Percentiles rank a stretch among this genome's conserved stretches.
Conservation (phyloP, 2,888 invertebrate genomes). For the Catocala fraxini region DNA sequence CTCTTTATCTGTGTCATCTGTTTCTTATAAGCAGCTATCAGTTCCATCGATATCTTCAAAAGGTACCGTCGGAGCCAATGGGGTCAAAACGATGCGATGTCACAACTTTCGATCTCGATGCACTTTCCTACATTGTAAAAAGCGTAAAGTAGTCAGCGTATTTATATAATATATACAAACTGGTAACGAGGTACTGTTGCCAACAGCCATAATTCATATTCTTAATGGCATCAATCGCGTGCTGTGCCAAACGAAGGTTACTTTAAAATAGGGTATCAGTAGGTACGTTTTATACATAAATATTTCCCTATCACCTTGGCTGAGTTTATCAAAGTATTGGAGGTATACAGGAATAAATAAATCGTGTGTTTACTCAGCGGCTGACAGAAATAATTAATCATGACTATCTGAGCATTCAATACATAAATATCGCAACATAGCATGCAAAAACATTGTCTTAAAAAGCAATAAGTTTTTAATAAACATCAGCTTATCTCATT, state of each 20-base stretch:
- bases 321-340: not conserved
- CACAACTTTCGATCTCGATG: constrained; percentile 44
- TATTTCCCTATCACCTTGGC: not conserved
- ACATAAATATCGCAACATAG: not conserved
- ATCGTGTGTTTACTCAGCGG: not conserved
- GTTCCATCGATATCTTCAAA: constrained; percentile 26
- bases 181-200: constrained; percentile 52
- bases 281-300: constrained; percentile 1
- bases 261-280: constrained; percentile 10
- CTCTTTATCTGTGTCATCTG: constrained; percentile 13
- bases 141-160: constrained; percentile 39
- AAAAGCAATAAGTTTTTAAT: constrained; percentile 13
- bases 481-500: constrained; percentile 3
- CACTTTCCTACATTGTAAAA: constrained; percentile 45
- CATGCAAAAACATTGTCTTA: not conserved
- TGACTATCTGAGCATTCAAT: not conserved
- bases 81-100: constrained; percentile 37
- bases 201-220: constrained; percentile 58
- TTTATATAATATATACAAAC: constrained; percentile 21
- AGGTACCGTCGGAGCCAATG: constrained; percentile 21
- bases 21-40: constrained; percentile 6
- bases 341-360: not conserved
- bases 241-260: constrained; percentile 49
- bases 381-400: no score
- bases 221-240: constrained; percentile 50